Evolutionary conservation across 2,113 vertebrate species (phyloP), one percentile per base, ranked within the genome.

Genomic region (Limnothrissa miodon): DNA sequence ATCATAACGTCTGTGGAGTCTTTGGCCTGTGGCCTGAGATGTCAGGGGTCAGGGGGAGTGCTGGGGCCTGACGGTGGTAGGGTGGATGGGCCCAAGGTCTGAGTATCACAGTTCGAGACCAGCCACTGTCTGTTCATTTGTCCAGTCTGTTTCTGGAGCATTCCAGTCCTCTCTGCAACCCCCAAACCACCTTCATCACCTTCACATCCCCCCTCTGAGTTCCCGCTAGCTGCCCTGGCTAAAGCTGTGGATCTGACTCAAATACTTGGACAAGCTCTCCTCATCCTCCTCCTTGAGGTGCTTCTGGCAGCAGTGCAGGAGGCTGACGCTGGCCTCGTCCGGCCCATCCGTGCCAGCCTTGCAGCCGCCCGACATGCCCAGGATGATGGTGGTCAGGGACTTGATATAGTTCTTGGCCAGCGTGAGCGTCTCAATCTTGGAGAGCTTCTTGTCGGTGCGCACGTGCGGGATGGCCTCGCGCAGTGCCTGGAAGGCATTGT

Each of bases 371-470:
- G 97, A 97, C 97, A 99, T 97, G 82, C 94, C 94, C 87, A 99
- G 93, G 89, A 99, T 94, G 83, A 97, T 97, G 87, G 96, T 94
- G n/a, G 98, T 99, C 87, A 99, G 90, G 5, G 98, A 94, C 86
- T 98, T 98, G 85, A 99, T 99, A 92, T 99, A 99, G 85, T 99
- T 99, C 93, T 99, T 98, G 86, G 98, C 98, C 91, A 99, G 92
- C 0, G 98, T 99, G 81, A 99, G 95, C 0, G 98, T 99, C 93
- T 99, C 98, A 2, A 99, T 98, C 93, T 99, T 99, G 91, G 98
- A 99, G 4, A 99, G 96, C 86, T 99, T 99, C 92, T 97, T 97
- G 89, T 98, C 98, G 0, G 95, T 96, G 15, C 96, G 94, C 79
- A 99, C 97, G 0, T 99, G 98, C 0, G 98, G 98, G 89, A 99